Base-by-base conservation (phyloP, 2,113 vertebrate species). In the Pedionomus torquatus region DNA sequence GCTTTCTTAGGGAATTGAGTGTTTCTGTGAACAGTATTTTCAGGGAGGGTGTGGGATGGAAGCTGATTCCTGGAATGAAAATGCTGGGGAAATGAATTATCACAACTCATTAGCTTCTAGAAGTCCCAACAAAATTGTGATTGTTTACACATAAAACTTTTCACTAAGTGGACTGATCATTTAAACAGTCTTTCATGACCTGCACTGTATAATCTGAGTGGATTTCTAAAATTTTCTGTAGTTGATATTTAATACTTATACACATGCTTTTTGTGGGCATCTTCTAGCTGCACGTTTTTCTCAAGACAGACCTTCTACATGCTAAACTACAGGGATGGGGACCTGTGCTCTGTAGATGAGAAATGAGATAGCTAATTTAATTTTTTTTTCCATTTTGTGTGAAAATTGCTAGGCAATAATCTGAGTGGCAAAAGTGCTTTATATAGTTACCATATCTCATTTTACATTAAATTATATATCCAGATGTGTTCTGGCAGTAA, bases 1-100 rank as follows among this genome's bases (percentile, higher is more conserved):
- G 75, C 84, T 97, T 97, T 77, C 28, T 95, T 97, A 95, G 57
- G 51, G 90, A 96, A 93, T 94, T 96, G 92, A 96, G 12, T 96
- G 93, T 97, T 97, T 92, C 75, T 93, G 63, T 96, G 96, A 92
- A 92, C 76, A 96, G 81, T 90, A 17, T 93, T 96, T 97, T 84
- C 57, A 78, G 77, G 83, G 85, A 78, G 96, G 94, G 93, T 93
- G 87, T 94, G 85, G 95, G 97, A 69, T 95, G 87, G 93, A 87
- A 88, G 63, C 48, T 96, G 65, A 94, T 91, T 95, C 96, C 92
- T 95, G 77, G 31, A 89, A 95, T 96, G 84, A 96, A 96, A 96
- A 89, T 92, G 82, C 84, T 71, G 96, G 78, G n/a, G 79, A 96
- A 97, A 92, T 97, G 78, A 68, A 70, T 97, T 90, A 87, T 85